phyloP scores from a whole-genome alignment of 2,797 vertebrate genomes.

The Pampus argenteus region DNA sequence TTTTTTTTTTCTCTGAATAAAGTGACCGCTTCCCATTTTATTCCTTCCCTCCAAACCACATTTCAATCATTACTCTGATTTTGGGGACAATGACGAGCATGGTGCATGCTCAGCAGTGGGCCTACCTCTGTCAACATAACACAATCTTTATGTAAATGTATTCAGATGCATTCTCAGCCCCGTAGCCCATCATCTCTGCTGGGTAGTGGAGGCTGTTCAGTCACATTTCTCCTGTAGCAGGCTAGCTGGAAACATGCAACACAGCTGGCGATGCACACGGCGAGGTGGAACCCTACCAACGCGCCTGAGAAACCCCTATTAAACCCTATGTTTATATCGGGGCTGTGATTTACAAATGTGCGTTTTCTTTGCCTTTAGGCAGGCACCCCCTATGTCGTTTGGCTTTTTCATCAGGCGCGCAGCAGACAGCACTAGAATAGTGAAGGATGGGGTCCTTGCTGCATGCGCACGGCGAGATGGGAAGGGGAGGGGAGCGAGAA shows the following conservation, averaged over 20 bases:
- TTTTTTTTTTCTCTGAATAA: slow-evolving; percentile 51
- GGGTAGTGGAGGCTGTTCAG: slow-evolving; percentile 57
- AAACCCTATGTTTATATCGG: slow-evolving; percentile 63
- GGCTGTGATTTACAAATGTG: slow-evolving; percentile 74
- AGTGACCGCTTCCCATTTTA: slow-evolving; percentile 31
- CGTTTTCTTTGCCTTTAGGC: slow-evolving; percentile 64
- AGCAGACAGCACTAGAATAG: slow-evolving; percentile 75
- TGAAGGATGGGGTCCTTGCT: slow-evolving; percentile 78
- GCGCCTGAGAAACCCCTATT: slow-evolving; percentile 66
- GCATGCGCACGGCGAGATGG: slow-evolving; percentile 63
- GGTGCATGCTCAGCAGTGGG: slow-evolving; percentile 58
- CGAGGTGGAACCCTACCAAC: slow-evolving; percentile 56
- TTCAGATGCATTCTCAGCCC: slow-evolving; percentile 81
- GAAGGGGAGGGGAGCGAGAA: slow-evolving; percentile 55
- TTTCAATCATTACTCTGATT: slow-evolving; percentile 64
- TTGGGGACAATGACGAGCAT: slow-evolving; percentile 62
- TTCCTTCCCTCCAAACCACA: slow-evolving; percentile 6
- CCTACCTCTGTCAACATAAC: slow-evolving; percentile 66
- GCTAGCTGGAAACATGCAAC: slow-evolving; percentile 36
- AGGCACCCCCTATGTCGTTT: slow-evolving; percentile 49
- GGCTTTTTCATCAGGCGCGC: slow-evolving; percentile 82
- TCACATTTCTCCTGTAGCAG: slow-evolving; percentile 49
- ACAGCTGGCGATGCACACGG: slow-evolving; percentile 21
- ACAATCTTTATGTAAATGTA: slow-evolving; percentile 87
- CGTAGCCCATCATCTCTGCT: slow-evolving; percentile 74